A percentile compares a stretch with the other conserved stretches of the same genome.
These are phyloP conservation scores for Pararge aegeria DNA, from an alignment of 1,140 invertebrate genomes.

Conservation along the genomic window DNA sequence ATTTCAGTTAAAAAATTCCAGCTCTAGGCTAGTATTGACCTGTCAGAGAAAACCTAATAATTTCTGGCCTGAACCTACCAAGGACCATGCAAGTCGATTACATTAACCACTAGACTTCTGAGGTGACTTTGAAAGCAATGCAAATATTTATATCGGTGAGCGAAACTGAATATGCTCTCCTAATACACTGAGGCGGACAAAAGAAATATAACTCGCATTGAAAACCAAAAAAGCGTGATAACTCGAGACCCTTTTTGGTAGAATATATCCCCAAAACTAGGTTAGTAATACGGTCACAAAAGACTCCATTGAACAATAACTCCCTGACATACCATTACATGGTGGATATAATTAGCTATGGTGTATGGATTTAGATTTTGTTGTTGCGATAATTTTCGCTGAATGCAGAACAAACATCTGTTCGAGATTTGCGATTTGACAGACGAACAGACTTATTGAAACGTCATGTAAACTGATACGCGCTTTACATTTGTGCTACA, in stretches of 20 bases:
- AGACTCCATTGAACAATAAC: conserved; percentile 55
- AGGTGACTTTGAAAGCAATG: too few relatives aligned
- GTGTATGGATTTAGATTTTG: conserved; percentile 77
- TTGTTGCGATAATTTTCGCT: conserved; percentile 71
- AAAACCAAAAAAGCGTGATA: conserved; percentile 71
- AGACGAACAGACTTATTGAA: conserved; percentile 61
- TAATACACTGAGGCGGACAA: conserved; percentile 61
- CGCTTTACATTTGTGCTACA: conserved; percentile 52
- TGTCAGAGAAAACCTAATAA: too few relatives aligned
- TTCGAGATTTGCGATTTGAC: conserved; percentile 63
- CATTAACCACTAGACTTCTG: too few relatives aligned
- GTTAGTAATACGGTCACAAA: conserved; percentile 74
- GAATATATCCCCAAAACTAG: conserved; percentile 71
- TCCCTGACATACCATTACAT: conserved; percentile 66
- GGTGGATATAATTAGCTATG: conserved; percentile 78
- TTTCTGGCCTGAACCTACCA: too few relatives aligned
- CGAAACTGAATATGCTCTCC: conserved; percentile 52
- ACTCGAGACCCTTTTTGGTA: conserved; percentile 56
- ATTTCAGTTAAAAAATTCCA: too few relatives aligned
- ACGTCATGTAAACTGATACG: conserved; percentile 74
- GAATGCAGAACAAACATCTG: conserved; percentile 73
- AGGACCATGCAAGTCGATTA: too few relatives aligned
- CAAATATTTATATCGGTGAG: conserved; percentile 7
- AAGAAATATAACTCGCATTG: conserved; percentile 68
- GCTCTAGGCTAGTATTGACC: too few relatives aligned